Base-by-base conservation (phyloP, 2,797 vertebrate species). In the Parotocinclus haroldoi region DNA sequence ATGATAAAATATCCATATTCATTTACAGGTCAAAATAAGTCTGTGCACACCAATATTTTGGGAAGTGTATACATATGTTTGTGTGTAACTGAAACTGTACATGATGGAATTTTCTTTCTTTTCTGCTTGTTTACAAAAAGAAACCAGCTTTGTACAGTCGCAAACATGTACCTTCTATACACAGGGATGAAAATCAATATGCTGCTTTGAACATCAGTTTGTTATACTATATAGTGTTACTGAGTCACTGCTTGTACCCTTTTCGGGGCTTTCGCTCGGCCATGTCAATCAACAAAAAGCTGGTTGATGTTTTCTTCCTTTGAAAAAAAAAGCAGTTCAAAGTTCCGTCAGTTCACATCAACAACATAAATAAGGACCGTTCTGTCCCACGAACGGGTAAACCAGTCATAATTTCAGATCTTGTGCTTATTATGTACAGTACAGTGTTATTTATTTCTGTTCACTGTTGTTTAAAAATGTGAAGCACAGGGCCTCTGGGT, bases 1-100 rank as follows among this genome's bases (percentile, higher is more conserved):
- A 71, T 75, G 75, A 79, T 75, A 79, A 79, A 77, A 79, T 73
- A 61, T 79, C 63, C 70, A 63, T 65, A 66, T 79, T 40, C 59
- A 66, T 60, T 58, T 68, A 69, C 62, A 49, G 71, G 49, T 71
- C 67, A 79, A 79, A 79, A 74, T 76, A 76, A 75, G 66, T 63
- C 65, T 79, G 69, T 63, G 61, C 55, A 74, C 72, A 39, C 39
- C 54, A 45, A 70, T 61, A 52, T 49, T 51, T 44, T 13, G 52
- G 58, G 54, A 62, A 10, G 18, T 68, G 66, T 16, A 16, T 64
- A 51, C 56, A 59, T 72, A 54, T 71, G 46, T 45, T 4, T 70
- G 58, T 63, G 64, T 57, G 40, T 63, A 50, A 58, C 40, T 50
- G 53, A 14, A 46, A 46, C 49, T 71, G 44, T 64, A 75, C 69